These are phyloP conservation scores for Rhynchophorus ferrugineus DNA, from an alignment of 1,140 invertebrate species.

Conservation along the genomic window DNA sequence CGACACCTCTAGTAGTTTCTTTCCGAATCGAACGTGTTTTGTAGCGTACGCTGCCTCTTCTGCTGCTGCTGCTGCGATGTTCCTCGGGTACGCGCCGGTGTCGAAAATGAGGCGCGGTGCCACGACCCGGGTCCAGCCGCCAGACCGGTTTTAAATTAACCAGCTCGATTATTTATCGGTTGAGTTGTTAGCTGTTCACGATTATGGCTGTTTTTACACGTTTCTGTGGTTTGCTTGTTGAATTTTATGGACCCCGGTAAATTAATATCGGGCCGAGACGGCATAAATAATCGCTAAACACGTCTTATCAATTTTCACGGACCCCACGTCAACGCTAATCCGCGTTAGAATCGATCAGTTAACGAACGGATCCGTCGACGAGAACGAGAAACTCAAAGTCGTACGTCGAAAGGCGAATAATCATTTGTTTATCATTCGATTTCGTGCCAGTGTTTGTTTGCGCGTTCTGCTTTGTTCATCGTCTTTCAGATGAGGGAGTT, in stretches of 20 bases:
- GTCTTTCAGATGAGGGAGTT: no score
- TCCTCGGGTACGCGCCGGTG: background rate
- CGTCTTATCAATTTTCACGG: conserved; percentile 5
- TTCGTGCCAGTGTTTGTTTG: no score
- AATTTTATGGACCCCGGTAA: conserved; percentile 6
- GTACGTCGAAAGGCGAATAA: no score
- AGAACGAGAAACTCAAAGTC: no score
- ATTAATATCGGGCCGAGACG: background rate
- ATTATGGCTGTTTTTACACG: conserved; percentile 40
- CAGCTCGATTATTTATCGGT: conserved; percentile 35
- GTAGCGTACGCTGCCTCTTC: background rate
- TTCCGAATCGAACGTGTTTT: no score
- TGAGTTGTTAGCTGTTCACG: conserved; percentile 37
- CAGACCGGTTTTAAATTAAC: conserved; percentile 26
- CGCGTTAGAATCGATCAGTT: no score
- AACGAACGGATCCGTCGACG: no score
- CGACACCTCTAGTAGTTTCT: no score
- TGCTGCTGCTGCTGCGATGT: background rate
- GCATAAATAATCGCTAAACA: conserved; percentile 4
- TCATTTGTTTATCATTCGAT: no score
- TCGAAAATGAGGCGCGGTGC: background rate
- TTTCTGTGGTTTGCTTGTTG: conserved; percentile 34
- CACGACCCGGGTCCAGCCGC: background rate
- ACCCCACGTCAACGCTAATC: background rate
- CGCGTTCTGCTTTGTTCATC: no score